Base-by-base conservation (phyloP, 53 echinoderm and acorn worm species). In the Paelopatides confundens region DNA sequence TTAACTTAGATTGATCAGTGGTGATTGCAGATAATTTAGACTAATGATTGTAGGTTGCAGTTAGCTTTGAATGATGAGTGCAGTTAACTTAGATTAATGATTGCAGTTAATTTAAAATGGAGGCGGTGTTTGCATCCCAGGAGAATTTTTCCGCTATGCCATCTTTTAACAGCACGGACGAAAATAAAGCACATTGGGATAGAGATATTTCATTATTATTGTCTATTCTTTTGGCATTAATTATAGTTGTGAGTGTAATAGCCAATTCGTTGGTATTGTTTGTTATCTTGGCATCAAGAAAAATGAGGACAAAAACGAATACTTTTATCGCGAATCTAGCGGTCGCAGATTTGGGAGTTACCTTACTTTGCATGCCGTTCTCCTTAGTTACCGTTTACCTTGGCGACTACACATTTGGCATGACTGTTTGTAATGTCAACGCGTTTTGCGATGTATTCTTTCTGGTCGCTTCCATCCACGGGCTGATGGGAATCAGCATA, bases 281-380 rank as follows among this genome's bases (percentile, higher is more conserved):
- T 15, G 82, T 91, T 3, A 87, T 94, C n/a, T 51, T 94, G 7
- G 64, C 76, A 54, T 93, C 93, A 58, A 89, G 88, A 28, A 77
- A 81, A 21, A 95, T 97, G 98, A 62, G 94, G 28, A 97, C 93
- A 8, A 95, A 95, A 52, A 97, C 98, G 54, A 95, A 95, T 52
- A 86, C 92, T 54, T 95, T 95, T 66, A 95, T 95, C 66, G 76
- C 94, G 13, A 97, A 95, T 63, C 85, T 95, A n/a, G 98, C 95
- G 31, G 82, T 95, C 29, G 98, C 98, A 15, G 98, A 97, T 49
- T 63, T 97, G 4, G 98, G 88, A 12, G 94, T 97, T 34, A 90
- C 98, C 0, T 28, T 89, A 30, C 74, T 97, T 3, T 95, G 93
- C 69, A 97, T 97, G 98, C 98, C 98, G 32, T 92, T 97, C 36